Base-by-base conservation (phyloP, 2,797 vertebrate species). In the Hyperoplus lanceolatus region DNA sequence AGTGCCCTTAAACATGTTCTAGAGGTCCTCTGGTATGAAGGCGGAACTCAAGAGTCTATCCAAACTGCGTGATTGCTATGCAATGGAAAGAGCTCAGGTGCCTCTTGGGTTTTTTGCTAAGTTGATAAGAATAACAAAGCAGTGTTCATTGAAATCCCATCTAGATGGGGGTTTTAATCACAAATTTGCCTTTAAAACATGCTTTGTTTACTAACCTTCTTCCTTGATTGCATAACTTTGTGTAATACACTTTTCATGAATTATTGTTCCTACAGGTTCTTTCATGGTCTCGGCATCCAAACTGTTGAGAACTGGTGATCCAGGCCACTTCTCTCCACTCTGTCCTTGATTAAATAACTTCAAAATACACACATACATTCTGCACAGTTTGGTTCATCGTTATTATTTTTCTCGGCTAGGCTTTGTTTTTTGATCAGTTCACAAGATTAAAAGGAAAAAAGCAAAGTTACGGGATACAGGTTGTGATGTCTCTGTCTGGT, bases 101-200 rank as follows among this genome's bases (percentile, higher is more conserved):
- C 72, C 74, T 81, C 77, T 76, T 77, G 81, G 70, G 79, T 68
- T 76, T 29, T 87, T 77, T 57, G 43, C 48, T 71, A 73, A 66
- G 55, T 66, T 82, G 77, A 90, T 87, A 88, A 84, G 54, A 85
- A 89, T 79, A 86, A 90, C 76, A 87, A 89, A 84, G 75, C 6
- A 3, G 0, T 36, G 10, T 69, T 80, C 62, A 82, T 90, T 86
- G 86, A 85, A 90, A 88, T 81, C 77, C 48, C 72, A 77, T 82
- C 60, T 66, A 29, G 70, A 82, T 73, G 58, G 68, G 29, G 70
- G 66, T 80, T 81, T 85, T 77, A 81, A 89, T 84, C 71, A 75
- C 54, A 82, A 21, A n/a, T 76, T 78, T 89, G 41, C 29, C 80
- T 89, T 84, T 70, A 86, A 29, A 84, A 85, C 72, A 80, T 71